Evolutionary conservation across 2,888 invertebrate species (phyloP).

Genomic region (Embidobia sp.): DNA sequence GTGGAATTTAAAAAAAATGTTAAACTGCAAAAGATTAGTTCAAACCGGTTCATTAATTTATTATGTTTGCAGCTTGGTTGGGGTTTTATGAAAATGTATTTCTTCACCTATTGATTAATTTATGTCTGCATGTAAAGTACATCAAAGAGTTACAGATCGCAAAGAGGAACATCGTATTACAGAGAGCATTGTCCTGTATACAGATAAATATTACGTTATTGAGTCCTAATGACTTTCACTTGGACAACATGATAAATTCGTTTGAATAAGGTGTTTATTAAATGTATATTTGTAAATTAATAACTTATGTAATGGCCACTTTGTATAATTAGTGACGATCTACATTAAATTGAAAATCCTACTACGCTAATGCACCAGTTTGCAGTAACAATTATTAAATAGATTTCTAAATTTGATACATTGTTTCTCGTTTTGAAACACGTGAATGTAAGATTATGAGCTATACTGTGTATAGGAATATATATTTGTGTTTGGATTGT

Average conservation of each 20-base stretch:
- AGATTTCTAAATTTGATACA: too few species aligned
- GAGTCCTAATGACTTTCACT: conserved; percentile 12
- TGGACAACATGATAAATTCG: conserved; percentile 9
- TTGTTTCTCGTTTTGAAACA: too few species aligned
- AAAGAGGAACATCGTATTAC: conserved; percentile 18
- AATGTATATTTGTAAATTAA: conserved; percentile 13
- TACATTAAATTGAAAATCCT: too few species aligned
- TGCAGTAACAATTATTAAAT: too few species aligned
- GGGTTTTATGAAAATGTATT: conserved; percentile 14
- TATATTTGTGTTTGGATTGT: too few species aligned
- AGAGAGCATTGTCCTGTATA: conserved; percentile 23
- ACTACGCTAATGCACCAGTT: too few species aligned
- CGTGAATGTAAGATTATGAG: too few species aligned
- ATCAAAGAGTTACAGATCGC: conserved; percentile 5
- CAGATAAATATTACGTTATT: conserved; percentile 21
- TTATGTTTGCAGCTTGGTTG: conserved; percentile 5
- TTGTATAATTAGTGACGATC: too few species aligned
- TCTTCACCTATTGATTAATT: conserved; percentile 9
- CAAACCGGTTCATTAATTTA: conserved; percentile 21
- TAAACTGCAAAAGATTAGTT: conserved; percentile 11
- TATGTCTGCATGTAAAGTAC: conserved; percentile 11
- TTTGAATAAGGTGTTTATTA: conserved; percentile 2
- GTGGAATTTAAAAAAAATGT: neutral
- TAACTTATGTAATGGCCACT: neutral
- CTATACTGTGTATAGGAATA: too few species aligned